A percentile compares a stretch with the other conserved stretches of the same genome.
Conservation (phyloP, 2,113 vertebrate genomes). For the Glaucidium brasilianum region DNA sequence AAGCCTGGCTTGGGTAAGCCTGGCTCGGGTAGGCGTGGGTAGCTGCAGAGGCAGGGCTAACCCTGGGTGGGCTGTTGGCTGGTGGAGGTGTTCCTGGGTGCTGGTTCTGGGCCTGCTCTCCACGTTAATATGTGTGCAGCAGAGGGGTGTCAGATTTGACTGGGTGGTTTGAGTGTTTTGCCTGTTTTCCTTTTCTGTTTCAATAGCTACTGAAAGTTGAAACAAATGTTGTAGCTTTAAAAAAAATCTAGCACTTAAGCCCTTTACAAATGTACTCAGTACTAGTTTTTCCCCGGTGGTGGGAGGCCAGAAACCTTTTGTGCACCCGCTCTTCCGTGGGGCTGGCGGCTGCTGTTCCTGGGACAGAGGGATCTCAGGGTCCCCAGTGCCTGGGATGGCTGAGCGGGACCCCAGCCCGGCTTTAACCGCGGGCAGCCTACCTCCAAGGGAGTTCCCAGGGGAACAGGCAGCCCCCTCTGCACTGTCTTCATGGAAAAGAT, state of each 20-base stretch:
- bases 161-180: neutral
- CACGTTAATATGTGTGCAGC: too few relatives aligned
- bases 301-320: neutral
- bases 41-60: neutral
- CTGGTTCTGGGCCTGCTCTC: neutral
- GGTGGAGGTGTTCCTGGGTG: neutral
- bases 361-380: neutral
- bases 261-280: too few relatives aligned
- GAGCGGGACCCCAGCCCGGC: neutral
- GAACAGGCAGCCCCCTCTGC: accelerated
- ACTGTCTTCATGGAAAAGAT: neutral
- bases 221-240: neutral
- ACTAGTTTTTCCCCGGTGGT: neutral
- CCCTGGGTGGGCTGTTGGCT: neutral
- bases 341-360: neutral
- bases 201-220: neutral
- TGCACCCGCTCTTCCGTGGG: neutral
- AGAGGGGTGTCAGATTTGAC: too few relatives aligned
- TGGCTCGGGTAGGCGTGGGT: neutral
- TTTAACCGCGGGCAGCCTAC: neutral
- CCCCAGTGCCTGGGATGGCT: neutral
- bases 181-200: neutral
- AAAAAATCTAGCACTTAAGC: neutral
- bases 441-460: neutral
- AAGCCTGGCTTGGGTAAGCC: neutral